Evolutionary conservation across 2,797 vertebrate species (phyloP).

Genomic region (Microhierax caerulescens): DNA sequence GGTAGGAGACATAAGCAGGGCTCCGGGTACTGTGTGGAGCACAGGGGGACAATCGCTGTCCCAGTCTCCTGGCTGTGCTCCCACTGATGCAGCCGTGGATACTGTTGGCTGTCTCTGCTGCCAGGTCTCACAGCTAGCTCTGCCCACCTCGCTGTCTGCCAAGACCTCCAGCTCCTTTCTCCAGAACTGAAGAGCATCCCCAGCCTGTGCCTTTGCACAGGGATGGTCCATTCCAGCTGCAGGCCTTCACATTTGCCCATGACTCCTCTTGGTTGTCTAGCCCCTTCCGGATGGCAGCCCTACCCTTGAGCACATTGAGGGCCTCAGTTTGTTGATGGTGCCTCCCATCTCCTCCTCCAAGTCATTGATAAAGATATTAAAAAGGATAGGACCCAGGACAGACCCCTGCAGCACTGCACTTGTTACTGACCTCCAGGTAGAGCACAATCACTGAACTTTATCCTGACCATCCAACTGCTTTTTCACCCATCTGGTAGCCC

Average conservation of each 20-base stretch:
- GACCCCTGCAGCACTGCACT: not conserved
- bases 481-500: not conserved
- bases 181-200: not conserved
- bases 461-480: not conserved
- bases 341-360: not conserved
- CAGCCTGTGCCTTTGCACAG: not conserved
- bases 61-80: not conserved
- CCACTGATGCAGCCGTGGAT: not conserved
- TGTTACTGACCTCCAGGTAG: not conserved
- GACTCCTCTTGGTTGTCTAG: not conserved
- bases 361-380: not conserved
- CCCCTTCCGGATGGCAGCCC: not conserved
- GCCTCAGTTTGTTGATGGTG: not conserved
- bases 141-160: not conserved
- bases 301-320: not conserved
- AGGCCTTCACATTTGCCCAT: not conserved
- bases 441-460: not conserved
- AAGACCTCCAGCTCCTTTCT: not conserved
- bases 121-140: rapidly evolving
- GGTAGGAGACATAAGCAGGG: not conserved
- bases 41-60: not conserved
- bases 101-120: not conserved
- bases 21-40: not conserved
- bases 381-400: not conserved
- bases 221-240: not conserved